phyloP scores from a whole-genome alignment of 2,797 vertebrate genomes.

The Streptopelia turtur region DNA sequence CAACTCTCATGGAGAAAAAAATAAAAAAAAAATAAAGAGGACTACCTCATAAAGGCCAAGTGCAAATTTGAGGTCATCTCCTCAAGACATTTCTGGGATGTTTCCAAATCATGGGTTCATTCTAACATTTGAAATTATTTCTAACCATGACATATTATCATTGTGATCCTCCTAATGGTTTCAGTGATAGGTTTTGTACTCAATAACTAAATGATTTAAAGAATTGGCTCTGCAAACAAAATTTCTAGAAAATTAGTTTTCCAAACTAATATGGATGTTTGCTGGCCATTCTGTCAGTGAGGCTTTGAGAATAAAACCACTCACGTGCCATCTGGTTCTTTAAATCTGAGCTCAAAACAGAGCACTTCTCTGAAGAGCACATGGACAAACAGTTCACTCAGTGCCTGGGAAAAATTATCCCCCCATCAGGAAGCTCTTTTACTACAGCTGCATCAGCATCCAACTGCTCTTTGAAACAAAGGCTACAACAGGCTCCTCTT shows the following conservation, averaged over 20 bases:
- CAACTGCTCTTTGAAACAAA: neutral
- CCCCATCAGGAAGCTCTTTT: neutral
- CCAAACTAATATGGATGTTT: neutral
- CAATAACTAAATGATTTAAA: neutral
- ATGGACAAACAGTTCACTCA: neutral
- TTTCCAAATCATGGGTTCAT: neutral
- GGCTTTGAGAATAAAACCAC: neutral
- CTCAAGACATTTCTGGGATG: neutral
- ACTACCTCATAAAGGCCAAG: neutral
- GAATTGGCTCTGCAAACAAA: neutral
- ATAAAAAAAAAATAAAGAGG: neutral
- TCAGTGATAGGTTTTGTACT: neutral
- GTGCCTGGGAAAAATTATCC: neutral
- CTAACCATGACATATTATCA: neutral
- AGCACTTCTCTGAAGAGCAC: neutral
- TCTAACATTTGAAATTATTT: neutral
- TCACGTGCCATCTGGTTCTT: accelerated
- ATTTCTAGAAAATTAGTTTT: neutral
- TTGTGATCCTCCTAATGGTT: neutral
- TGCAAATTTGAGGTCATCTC: neutral
- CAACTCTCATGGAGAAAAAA: neutral
- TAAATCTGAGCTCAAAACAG: neutral
- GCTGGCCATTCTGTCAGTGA: neutral
- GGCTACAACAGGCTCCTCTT: neutral
- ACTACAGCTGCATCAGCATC: neutral